A percentile compares a stretch with the other conserved stretches of the same genome.
Evolutionary conservation across 2,113 vertebrate species (phyloP).

Genomic region (Candoia aspera): DNA sequence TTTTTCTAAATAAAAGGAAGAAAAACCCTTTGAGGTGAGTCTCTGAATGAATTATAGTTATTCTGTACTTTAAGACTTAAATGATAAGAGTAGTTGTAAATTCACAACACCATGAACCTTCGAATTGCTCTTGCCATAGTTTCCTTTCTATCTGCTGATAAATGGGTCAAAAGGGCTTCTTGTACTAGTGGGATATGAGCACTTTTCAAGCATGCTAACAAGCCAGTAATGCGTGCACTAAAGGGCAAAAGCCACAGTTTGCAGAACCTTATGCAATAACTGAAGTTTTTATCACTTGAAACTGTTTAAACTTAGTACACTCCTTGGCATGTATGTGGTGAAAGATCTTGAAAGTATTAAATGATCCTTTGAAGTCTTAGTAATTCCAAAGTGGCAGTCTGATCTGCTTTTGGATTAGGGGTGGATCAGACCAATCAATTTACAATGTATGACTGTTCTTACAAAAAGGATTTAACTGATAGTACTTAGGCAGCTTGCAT

Average conservation of each 20-base stretch:
- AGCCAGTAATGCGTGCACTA: neutral
- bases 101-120: neutral
- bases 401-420: neutral
- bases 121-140: neutral
- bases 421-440: neutral
- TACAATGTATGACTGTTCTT: neutral
- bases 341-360: neutral
- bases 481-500: neutral
- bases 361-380: neutral
- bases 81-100: neutral
- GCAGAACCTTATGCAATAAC: neutral
- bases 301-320: neutral
- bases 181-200: neutral
- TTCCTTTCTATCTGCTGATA: neutral
- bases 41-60: neutral
- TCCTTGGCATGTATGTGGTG: neutral
- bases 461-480: neutral
- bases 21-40: neutral
- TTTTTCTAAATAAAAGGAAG: neutral
- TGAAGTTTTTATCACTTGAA: neutral
- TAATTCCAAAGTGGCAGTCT: neutral
- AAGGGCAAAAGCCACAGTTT: conserved; percentile 15
- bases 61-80: neutral
- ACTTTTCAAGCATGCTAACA: neutral
- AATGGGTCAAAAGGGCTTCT: neutral